Evolutionary conservation across 1,140 invertebrate genomes (phyloP).

Genomic region (honey bee (Apis mellifera)): DNA sequence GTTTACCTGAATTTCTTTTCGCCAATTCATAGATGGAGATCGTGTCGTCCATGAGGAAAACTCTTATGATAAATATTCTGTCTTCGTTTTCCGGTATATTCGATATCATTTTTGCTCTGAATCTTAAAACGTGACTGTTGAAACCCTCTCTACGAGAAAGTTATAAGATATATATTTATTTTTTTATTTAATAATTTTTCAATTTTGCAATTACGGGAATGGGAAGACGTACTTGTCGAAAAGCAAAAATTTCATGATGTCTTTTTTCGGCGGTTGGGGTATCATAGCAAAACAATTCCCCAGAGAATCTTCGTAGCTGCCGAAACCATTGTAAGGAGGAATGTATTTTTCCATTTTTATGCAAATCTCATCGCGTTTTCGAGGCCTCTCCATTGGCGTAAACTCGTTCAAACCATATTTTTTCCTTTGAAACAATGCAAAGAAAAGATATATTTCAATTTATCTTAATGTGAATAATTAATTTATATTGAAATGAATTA

Average conservation of each 20-base stretch:
- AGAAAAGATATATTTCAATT: background rate
- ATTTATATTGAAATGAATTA: background rate
- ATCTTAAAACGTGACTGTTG: slow-evolving; percentile 90
- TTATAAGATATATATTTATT: background rate
- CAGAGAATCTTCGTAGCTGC: slow-evolving; percentile 92
- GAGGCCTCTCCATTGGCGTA: slow-evolving; percentile 81
- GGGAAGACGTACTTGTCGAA: slow-evolving; percentile 86
- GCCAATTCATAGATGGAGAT: slow-evolving; percentile 90
- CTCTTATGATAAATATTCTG: slow-evolving; percentile 90
- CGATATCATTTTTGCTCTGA: slow-evolving; percentile 88
- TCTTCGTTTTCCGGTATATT: slow-evolving; percentile 86
- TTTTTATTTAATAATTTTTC: background rate
- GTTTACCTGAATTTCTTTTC: slow-evolving; percentile 87
- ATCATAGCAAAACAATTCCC: slow-evolving; percentile 90
- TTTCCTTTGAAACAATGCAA: slow-evolving; percentile 56
- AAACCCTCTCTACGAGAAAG: slow-evolving; percentile 83
- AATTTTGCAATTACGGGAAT: background rate
- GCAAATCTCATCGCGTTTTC: slow-evolving; percentile 74
- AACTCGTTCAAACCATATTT: slow-evolving; percentile 84
- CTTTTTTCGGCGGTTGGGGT: slow-evolving; percentile 88
- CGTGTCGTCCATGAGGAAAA: slow-evolving; percentile 92
- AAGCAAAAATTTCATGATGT: slow-evolving; percentile 91
- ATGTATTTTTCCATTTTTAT: slow-evolving; percentile 81
- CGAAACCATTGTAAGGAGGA: slow-evolving; percentile 95
- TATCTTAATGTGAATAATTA: background rate